phyloP scores from a whole-genome alignment of 2,797 vertebrate species.

The Micrastur ruficollis region DNA sequence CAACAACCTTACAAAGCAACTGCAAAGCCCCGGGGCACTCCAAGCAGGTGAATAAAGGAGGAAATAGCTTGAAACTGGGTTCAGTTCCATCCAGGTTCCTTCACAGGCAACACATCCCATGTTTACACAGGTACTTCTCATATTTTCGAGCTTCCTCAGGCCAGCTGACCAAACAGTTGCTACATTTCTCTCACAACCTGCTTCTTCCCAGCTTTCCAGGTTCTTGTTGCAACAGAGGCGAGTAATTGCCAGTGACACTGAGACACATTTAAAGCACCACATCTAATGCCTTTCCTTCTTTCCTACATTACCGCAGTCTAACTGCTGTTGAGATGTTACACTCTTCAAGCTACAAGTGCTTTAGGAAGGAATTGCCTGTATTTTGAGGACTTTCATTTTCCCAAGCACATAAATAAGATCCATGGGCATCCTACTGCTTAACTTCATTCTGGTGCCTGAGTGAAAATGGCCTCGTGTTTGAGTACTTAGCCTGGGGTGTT shows the following conservation, averaged over 20 bases:
- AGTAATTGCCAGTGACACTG: not conserved
- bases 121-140: not conserved
- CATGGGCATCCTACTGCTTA: not conserved
- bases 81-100: not conserved
- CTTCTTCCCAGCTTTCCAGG: not conserved
- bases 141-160: not conserved
- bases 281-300: not conserved
- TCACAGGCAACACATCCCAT: accelerated
- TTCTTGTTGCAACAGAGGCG: not conserved
- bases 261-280: not conserved
- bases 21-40: not conserved
- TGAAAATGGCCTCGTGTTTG: not conserved
- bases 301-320: not conserved
- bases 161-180: not conserved
- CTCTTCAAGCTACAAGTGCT: not conserved
- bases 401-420: not conserved
- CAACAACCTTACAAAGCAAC: not conserved
- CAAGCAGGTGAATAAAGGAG: not conserved
- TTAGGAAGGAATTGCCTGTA: not conserved
- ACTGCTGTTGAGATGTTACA: not conserved
- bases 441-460: not conserved
- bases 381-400: not conserved
- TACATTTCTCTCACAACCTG: not conserved
- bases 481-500: not conserved
- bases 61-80: not conserved